phyloP scores from a whole-genome alignment of 1,140 invertebrate genomes.

The Drosophila bifasciata region DNA sequence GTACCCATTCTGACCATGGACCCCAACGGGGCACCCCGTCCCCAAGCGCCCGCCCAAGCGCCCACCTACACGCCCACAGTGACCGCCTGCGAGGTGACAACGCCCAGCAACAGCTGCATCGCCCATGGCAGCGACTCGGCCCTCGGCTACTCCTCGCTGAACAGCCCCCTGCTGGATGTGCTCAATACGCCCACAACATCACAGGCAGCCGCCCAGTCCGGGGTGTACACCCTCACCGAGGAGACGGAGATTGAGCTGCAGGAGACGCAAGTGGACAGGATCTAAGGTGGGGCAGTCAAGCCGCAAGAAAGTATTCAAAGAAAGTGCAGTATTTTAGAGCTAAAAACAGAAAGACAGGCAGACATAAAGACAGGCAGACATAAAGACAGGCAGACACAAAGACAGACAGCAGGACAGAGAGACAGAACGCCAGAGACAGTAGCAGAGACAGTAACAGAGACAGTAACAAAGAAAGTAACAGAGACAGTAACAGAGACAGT shows the following conservation, averaged over 20 bases:
- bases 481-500: too few relatives aligned
- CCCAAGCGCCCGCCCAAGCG: conserved; percentile 44
- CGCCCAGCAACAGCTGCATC: conserved; percentile 43
- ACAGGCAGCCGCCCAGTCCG: conserved; percentile 48
- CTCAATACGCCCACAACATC: conserved; percentile 61
- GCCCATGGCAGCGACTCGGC: conserved; percentile 36
- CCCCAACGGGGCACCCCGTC: conserved; percentile 68
- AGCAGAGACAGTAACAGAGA: too few relatives aligned
- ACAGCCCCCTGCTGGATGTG: conserved; percentile 66
- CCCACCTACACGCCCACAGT: background rate
- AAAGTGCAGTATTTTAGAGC: too few relatives aligned
- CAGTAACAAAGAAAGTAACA: too few relatives aligned
- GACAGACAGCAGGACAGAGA: too few relatives aligned
- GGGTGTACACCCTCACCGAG: conserved; percentile 88
- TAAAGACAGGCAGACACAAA: background rate
- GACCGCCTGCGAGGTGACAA: conserved; percentile 19
- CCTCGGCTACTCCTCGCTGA: conserved; percentile 48
- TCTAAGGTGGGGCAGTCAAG: conserved; percentile 18
- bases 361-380: background rate
- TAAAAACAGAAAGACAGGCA: background rate
- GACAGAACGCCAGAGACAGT: too few relatives aligned
- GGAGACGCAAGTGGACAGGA: conserved; percentile 84
- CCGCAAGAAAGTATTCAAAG: background rate
- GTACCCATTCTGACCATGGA: conserved; percentile 83
- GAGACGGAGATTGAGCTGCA: conserved; percentile 86